phyloP scores from a whole-genome alignment of 2,888 invertebrate genomes.

The Elgonia sp. region DNA sequence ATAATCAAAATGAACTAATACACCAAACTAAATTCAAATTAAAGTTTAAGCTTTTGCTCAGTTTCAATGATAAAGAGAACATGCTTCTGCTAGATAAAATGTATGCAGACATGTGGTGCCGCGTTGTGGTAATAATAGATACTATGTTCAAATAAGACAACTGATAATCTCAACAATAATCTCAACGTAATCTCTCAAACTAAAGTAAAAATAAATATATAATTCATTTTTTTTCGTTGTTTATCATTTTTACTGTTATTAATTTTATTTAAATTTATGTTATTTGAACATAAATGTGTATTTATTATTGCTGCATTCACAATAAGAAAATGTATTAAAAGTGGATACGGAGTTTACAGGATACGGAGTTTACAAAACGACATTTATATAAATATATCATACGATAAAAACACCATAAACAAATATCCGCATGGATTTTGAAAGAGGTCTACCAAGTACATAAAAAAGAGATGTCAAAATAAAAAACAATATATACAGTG shows the following conservation, averaged over 20 bases:
- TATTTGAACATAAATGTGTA: constrained; percentile 28
- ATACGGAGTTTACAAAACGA: background rate
- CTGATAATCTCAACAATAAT: too few relatives aligned
- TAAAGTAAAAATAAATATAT: constrained; percentile 12
- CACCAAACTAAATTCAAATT: too few relatives aligned
- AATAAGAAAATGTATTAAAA: constrained; percentile 31
- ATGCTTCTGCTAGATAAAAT: too few relatives aligned
- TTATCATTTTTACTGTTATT: constrained; percentile 27
- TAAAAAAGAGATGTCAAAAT: background rate
- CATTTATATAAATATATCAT: constrained; percentile 17
- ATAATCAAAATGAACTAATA: too few relatives aligned
- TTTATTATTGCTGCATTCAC: constrained; percentile 19
- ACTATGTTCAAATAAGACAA: too few relatives aligned
- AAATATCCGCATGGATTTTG: constrained; percentile 19
- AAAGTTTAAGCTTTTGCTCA: too few relatives aligned
- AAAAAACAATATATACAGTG: background rate
- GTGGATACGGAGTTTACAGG: constrained; percentile 31
- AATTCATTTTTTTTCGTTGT: constrained; percentile 18
- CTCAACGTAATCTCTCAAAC: too few relatives aligned
- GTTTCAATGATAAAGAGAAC: too few relatives aligned
- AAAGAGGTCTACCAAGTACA: constrained; percentile 9
- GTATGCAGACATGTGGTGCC: too few relatives aligned
- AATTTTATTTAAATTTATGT: constrained; percentile 22
- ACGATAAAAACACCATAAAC: constrained; percentile 22
- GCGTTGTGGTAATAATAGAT: too few relatives aligned